Percentiles rank a stretch among this genome's conserved stretches.
Evolutionary conservation across 2,888 invertebrate species (phyloP).

Genomic region (Tuberolachnus salignus): DNA sequence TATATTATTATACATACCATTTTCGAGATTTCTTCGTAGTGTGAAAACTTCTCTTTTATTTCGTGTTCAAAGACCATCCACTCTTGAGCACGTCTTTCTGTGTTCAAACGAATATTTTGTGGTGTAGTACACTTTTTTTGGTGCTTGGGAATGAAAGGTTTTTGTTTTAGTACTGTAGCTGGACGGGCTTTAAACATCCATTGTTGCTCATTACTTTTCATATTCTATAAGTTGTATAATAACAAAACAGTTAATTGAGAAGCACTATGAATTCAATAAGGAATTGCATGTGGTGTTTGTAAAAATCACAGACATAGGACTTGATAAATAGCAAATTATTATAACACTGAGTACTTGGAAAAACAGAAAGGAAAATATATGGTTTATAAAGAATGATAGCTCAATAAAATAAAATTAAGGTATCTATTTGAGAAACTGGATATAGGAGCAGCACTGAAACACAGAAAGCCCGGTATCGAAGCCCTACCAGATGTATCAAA

Average conservation of each 20-base stretch:
- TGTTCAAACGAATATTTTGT: slow-evolving; percentile 38
- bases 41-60: slow-evolving; percentile 44
- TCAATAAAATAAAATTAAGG: no score
- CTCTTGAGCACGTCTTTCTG: slow-evolving; percentile 46
- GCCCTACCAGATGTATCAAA: no score
- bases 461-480: no score
- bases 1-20: slow-evolving; percentile 2
- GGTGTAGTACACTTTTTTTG: slow-evolving; percentile 42
- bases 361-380: no score
- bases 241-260: neutral
- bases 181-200: slow-evolving; percentile 50
- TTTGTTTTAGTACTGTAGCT: slow-evolving; percentile 42
- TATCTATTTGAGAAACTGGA: no score
- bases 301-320: no score
- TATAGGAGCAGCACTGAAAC: no score
- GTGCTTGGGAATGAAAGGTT: slow-evolving; percentile 44
- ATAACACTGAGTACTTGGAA: no score
- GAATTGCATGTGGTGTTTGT: no score
- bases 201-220: slow-evolving; percentile 18
- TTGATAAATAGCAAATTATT: no score
- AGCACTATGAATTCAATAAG: no score
- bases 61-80: slow-evolving; percentile 52
- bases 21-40: slow-evolving; percentile 27
- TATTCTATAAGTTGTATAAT: neutral
- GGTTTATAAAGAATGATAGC: no score